Base-by-base conservation (phyloP, 2,797 vertebrate genomes). In the Gobio occitaniae region DNA sequence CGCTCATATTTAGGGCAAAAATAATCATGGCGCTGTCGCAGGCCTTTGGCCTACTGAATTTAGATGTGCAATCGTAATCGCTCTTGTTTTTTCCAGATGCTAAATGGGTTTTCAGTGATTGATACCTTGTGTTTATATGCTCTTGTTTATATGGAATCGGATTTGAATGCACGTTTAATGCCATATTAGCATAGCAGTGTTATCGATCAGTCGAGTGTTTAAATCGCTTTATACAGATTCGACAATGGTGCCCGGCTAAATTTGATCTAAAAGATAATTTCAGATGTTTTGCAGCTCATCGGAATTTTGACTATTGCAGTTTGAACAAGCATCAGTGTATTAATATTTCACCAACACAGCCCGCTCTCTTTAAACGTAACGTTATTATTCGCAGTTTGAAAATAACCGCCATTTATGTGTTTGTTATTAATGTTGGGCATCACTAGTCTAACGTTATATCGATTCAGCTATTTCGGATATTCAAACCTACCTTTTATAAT, bases 11-110 rank as follows among this genome's bases (percentile, higher is more conserved):
- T 78, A 21, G 29, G 91, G 69, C 87, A 87, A 88, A 82, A 89
- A 84, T 89, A 90, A 79, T 78, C 88, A 91, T 88, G 65, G 61
- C 84, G 77, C 76, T 25, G 41, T 61, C 41, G 65, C 83, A 78
- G 83, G 83, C 75, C 84, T 72, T 52, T 52, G 96, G 96, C 96
- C 96, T 92, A 88, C 70, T 36, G 78, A 80, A 84, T 70, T 61
- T 88, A 69, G 78, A 85, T 85, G 25, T 50, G 52, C 12, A 61
- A 59, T 38, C 50, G 65, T 32, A 44, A 25, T 66, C 44, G 71
- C 44, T 84, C 5, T 16, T 25, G 56, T 72, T 78, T 85, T 65
- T 38, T 80, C 29, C 56, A 72, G 76, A 84, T 79, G 76, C 54
- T 84, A 84, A 70, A 79, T 48, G 19, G 54, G 41, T 25, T 71